These are phyloP conservation scores for Vanacampus margaritifer DNA, from an alignment of 2,113 vertebrate species.

Conservation along the genomic window DNA sequence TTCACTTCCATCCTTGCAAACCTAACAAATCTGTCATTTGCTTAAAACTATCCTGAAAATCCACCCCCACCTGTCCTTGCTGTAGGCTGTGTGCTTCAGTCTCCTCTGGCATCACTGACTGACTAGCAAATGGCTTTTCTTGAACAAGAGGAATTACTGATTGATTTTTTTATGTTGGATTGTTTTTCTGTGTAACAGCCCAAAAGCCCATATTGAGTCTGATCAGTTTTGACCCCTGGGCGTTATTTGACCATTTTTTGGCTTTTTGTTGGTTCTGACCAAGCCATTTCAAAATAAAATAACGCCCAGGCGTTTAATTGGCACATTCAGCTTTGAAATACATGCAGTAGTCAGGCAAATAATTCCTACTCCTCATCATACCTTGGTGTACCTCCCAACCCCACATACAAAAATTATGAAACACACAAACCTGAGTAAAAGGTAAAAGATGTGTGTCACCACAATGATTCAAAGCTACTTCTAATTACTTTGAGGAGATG, in stretches of 20 bases:
- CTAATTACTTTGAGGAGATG: slow-evolving; percentile 66
- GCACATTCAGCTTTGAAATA: slow-evolving; percentile 68
- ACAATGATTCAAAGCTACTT: slow-evolving; percentile 41
- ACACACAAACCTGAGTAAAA: slow-evolving; percentile 24
- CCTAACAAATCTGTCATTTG: no score
- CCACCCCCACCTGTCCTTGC: slow-evolving; percentile 13
- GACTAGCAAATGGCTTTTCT: slow-evolving; percentile 34
- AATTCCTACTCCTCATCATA: slow-evolving; percentile 65
- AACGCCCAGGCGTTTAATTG: no score
- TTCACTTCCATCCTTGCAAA: neutral
- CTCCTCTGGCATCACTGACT: slow-evolving; percentile 33
- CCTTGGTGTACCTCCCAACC: slow-evolving; percentile 39
- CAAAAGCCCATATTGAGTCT: slow-evolving; percentile 68
- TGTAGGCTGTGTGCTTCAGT: slow-evolving; percentile 26
- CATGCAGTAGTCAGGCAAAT: slow-evolving; percentile 61
- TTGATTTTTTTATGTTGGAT: slow-evolving; percentile 61
- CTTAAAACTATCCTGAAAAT: slow-evolving; percentile 11
- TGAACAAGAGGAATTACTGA: slow-evolving; percentile 33
- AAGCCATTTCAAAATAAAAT: no score
- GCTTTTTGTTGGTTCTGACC: no score
- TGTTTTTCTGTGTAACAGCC: slow-evolving; percentile 50
- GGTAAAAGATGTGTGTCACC: slow-evolving; percentile 17
- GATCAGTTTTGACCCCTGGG: no score
- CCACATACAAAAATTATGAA: slow-evolving; percentile 9
- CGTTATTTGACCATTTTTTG: no score